Percentiles rank a stretch among this genome's conserved stretches.
These are phyloP conservation scores for Hylomyscus alleni DNA, from an alignment of 2,797 vertebrate genomes.

Conservation along the genomic window DNA sequence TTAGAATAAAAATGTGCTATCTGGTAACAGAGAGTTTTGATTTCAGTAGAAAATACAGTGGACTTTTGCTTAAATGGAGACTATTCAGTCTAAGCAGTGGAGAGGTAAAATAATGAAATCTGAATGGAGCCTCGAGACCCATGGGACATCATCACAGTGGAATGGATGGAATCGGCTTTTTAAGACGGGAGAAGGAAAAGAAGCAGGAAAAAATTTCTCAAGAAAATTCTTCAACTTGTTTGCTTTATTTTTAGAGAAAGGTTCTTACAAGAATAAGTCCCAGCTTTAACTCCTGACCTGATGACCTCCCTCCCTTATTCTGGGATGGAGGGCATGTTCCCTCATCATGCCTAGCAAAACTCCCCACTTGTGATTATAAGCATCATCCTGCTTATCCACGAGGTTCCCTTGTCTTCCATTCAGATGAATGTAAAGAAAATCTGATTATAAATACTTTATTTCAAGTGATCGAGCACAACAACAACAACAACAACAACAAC, in stretches of 20 bases:
- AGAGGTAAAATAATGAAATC: constrained; percentile 38
- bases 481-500: background rate
- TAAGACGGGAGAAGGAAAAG: background rate
- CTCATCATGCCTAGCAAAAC: background rate
- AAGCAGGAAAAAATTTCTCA: background rate
- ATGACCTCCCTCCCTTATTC: background rate
- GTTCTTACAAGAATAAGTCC: background rate
- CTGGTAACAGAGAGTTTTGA: background rate
- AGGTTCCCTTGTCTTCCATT: background rate
- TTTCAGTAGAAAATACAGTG: background rate
- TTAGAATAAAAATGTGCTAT: background rate
- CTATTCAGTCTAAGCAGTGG: background rate
- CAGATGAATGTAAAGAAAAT: background rate
- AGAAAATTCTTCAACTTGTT: background rate
- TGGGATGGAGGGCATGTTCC: background rate
- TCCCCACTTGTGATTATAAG: background rate
- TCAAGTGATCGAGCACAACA: constrained; percentile 8
- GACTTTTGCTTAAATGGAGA: background rate
- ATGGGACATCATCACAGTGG: background rate
- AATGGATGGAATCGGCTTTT: background rate
- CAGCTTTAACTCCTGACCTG: background rate
- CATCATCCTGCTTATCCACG: background rate
- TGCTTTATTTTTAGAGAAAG: background rate
- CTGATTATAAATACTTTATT: background rate
- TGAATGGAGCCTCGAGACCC: background rate